These are phyloP conservation scores for Hemiprocne comata DNA, from an alignment of 2,113 vertebrate species.

Conservation along the genomic window DNA sequence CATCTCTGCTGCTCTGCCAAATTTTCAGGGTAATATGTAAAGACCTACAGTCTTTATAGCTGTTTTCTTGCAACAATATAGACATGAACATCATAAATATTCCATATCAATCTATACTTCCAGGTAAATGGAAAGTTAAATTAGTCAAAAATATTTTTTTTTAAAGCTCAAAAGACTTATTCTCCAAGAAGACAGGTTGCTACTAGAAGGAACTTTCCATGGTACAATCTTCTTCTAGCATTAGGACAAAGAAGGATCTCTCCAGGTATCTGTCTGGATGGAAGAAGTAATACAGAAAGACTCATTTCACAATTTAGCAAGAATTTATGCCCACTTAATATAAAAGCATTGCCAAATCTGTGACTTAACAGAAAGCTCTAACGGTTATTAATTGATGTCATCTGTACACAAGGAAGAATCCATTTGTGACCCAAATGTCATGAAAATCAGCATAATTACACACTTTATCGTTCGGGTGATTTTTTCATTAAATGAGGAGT, in stretches of 20 bases:
- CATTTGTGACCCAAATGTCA: conserved; percentile 77
- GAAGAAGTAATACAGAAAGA: conserved; percentile 23
- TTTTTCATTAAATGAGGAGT: conserved; percentile 74
- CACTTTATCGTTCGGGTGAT: conserved; percentile 56
- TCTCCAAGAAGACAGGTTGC: neutral
- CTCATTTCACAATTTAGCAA: conserved; percentile 35
- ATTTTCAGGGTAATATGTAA: neutral
- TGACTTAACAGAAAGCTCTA: conserved; percentile 62
- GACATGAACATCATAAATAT: neutral
- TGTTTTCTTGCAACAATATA: neutral
- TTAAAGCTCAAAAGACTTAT: neutral
- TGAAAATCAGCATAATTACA: conserved; percentile 79
- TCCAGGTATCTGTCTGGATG: neutral
- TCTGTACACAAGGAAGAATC: conserved; percentile 72
- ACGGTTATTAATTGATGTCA: conserved; percentile 71
- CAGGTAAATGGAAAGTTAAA: neutral
- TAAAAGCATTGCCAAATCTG: conserved; percentile 41
- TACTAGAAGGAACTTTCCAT: neutral
- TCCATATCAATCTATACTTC: neutral
- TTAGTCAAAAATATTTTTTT: neutral
- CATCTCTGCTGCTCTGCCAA: neutral
- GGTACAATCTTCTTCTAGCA: neutral
- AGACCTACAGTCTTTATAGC: neutral
- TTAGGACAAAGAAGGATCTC: neutral
- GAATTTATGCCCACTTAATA: conserved; percentile 63